These are phyloP conservation scores for Pteruthius melanotis DNA, from an alignment of 2,113 vertebrate genomes.

Conservation along the genomic window DNA sequence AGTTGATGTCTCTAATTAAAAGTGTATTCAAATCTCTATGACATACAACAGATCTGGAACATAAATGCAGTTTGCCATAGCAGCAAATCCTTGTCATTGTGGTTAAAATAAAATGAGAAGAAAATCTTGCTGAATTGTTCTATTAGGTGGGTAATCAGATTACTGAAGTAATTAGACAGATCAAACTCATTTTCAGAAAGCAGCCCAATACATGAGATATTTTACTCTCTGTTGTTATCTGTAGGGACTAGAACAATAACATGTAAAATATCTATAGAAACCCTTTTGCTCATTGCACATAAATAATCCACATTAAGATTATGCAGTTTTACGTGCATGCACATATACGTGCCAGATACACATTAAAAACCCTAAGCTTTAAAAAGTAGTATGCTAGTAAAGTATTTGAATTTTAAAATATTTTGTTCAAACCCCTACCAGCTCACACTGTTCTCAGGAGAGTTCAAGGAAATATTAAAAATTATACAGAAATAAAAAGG, in stretches of 20 bases:
- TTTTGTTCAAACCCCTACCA: slow-evolving; percentile 61
- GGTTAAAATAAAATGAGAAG: slow-evolving; percentile 33
- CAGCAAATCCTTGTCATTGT: not conserved
- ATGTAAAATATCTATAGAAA: slow-evolving; percentile 11
- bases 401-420: slow-evolving; percentile 52
- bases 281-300: not conserved
- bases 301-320: not conserved
- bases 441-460: slow-evolving; percentile 53
- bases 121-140: slow-evolving; percentile 34
- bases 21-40: not conserved
- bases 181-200: not conserved
- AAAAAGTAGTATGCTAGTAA: not conserved
- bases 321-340: not conserved
- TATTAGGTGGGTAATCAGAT: not conserved
- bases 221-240: not conserved
- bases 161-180: slow-evolving; percentile 41
- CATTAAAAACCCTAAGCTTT: slow-evolving; percentile 12
- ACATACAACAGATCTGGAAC: slow-evolving; percentile 12
- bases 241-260: not conserved
- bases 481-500: slow-evolving; percentile 74
- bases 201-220: not conserved
- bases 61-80: not conserved
- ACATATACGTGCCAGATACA: not conserved
- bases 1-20: slow-evolving; percentile 45
- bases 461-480: slow-evolving; percentile 70